Conservation (phyloP, 2,888 invertebrate genomes). For the Drosophila anomalata region DNA sequence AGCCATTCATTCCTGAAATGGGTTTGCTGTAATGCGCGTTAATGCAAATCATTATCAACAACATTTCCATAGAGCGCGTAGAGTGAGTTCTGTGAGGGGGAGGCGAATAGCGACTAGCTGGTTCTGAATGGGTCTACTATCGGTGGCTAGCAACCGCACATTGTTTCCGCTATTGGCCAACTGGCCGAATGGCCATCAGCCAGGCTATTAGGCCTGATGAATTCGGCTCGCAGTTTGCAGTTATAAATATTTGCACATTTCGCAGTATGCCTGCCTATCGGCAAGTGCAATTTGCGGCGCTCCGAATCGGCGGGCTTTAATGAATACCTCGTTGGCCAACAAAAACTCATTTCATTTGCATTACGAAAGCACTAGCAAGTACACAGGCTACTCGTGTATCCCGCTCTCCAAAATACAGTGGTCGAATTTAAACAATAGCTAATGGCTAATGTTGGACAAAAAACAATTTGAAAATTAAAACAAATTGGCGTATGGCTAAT, state of each 20-base stretch:
- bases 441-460: background rate
- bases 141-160: slow-evolving; percentile 43
- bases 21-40: slow-evolving; percentile 44
- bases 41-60: slow-evolving; percentile 76
- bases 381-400: background rate
- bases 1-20: slow-evolving; percentile 25
- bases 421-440: background rate
- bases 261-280: slow-evolving; percentile 28
- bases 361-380: slow-evolving; percentile 24
- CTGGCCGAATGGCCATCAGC: background rate
- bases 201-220: slow-evolving; percentile 63
- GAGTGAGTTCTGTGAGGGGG: slow-evolving; percentile 16
- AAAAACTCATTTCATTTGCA: slow-evolving; percentile 46
- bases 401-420: background rate
- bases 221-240: slow-evolving; percentile 49
- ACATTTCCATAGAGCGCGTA: slow-evolving; percentile 59
- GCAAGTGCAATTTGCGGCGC: slow-evolving; percentile 59
- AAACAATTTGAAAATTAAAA: background rate
- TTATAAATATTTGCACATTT: slow-evolving; percentile 49
- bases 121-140: slow-evolving; percentile 51
- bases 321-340: slow-evolving; percentile 50
- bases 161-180: slow-evolving; percentile 16
- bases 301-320: slow-evolving; percentile 33
- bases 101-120: background rate
- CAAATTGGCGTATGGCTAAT: background rate